A percentile compares a stretch with the other conserved stretches of the same genome.
phyloP scores from a whole-genome alignment of 1,140 invertebrate genomes.

The Neotoxoptera formosana region DNA sequence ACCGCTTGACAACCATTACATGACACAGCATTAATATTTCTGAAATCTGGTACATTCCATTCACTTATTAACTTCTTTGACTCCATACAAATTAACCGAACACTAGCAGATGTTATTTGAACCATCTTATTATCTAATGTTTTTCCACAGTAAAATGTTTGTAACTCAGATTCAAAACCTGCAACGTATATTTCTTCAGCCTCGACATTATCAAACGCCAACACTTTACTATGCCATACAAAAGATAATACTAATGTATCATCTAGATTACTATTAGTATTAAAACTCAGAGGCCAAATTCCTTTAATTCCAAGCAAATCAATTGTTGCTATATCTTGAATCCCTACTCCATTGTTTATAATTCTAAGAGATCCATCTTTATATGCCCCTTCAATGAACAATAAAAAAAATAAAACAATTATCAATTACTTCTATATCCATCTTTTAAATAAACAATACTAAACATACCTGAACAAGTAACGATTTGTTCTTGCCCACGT shows the following conservation, averaged over 20 bases:
- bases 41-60: constrained; percentile 79
- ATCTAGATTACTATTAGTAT: constrained; percentile 71
- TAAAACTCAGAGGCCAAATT: constrained; percentile 90
- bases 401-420: constrained; percentile 35
- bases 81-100: constrained; percentile 73
- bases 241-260: constrained; percentile 93
- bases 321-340: constrained; percentile 96
- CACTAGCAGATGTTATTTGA: constrained; percentile 80
- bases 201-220: constrained; percentile 61
- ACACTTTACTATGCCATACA: constrained; percentile 71
- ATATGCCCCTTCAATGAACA: constrained; percentile 72
- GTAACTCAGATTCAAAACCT: constrained; percentile 87
- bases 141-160: constrained; percentile 93
- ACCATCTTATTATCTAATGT: constrained; percentile 83
- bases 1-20: constrained; percentile 85
- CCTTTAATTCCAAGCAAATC: constrained; percentile 97
- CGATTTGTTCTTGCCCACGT: constrained; percentile 96
- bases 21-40: constrained; percentile 86
- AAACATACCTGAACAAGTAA: constrained; percentile 89
- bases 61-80: constrained; percentile 74
- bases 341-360: constrained; percentile 96
- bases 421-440: neutral
- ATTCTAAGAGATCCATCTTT: constrained; percentile 97
- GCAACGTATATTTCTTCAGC: constrained; percentile 94
- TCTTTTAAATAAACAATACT: neutral